Base-by-base conservation (phyloP, 35 echinoderm and acorn worm species). In the Amphiura filiformis region DNA sequence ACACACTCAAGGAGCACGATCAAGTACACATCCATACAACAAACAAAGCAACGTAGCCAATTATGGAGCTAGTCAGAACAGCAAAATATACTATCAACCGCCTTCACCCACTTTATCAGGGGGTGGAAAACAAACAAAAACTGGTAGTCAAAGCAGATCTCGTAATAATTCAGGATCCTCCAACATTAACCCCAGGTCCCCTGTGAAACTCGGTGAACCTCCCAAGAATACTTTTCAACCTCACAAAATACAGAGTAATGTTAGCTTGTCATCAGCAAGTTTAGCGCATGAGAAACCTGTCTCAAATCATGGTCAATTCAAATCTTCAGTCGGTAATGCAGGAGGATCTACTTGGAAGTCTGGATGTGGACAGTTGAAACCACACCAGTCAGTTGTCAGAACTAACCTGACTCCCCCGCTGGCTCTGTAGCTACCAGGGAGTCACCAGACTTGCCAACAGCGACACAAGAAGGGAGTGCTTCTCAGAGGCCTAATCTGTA, bases 341-440 rank as follows among this genome's bases (percentile, higher is more conserved):
- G n/a, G n/a, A n/a, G n/a, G n/a, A n/a, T n/a, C n/a, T n/a, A n/a
- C n/a, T n/a, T n/a, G n/a, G n/a, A n/a, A n/a, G n/a, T n/a, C n/a
- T n/a, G n/a, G n/a, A n/a, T n/a, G n/a, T n/a, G n/a, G n/a, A n/a
- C n/a, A n/a, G n/a, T n/a, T n/a, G n/a, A n/a, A n/a, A n/a, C n/a
- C n/a, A n/a, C n/a, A n/a, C n/a, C n/a, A n/a, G n/a, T n/a, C n/a
- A n/a, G n/a, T n/a, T n/a, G n/a, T n/a, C n/a, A n/a, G n/a, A n/a
- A 88, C 82, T 37, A 57, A 39, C 28, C 80, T 3, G n/a, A n/a
- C n/a, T 91, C 91, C 47, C 95, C 91, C 1, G 81, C 78, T 56
- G 95, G 95, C 34, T 89, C 78, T 15, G 86, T 83, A 15, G 87
- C 84, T 15, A 70, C 61, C 28, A 84, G 76, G 31, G 91, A 92